Evolutionary conservation across 2,113 vertebrate genomes (phyloP), one percentile per base, ranked within the genome.

Genomic region (Strigops habroptila): DNA sequence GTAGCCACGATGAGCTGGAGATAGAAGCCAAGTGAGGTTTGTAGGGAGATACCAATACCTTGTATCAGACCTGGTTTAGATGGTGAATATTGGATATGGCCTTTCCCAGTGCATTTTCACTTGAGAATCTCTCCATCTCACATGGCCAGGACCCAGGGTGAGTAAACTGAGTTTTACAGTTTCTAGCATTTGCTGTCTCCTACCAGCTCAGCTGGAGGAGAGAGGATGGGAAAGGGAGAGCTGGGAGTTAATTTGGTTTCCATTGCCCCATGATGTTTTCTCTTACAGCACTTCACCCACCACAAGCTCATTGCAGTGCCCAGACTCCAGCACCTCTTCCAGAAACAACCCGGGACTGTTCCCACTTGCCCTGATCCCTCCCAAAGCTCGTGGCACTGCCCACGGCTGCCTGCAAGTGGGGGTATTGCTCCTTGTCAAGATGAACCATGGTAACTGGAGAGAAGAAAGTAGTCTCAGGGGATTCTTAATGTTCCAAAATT

Each of bases 401-500:
- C 51, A 82, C 10, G 5, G 63, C 68, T 74, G 55, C 91, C 82
- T 91, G 76, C 55, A 41, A 81, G 43, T 30, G 15, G 41, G 48
- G 31, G 27, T 78, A 64, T 55, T 10, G 6, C 82, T 77, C 59
- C 79, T 82, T 73, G 44, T 96, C 17, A 14, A 52, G 82, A 69
- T 37, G 22, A 94, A 16, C 91, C 86, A 51, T 91, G 81, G 94
- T 70, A 96, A 88, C 60, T 67, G 48, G 75, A 91, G 78, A 86
- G 76, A 73, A 67, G 68, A 75, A 86, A 79, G 91, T 35, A 74
- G 39, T 90, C 92, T 82, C 77, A n/a, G 43, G 83, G 64, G 86
- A 43, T 75, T 93, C 77, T 77, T 86, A 88, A 48, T 81, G 90
- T 86, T 96, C 91, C 64, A 81, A 49, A 95, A 81, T 86, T 84